Evolutionary conservation across 2,113 vertebrate genomes (phyloP), one percentile per base, ranked within the genome.

Genomic region (Amblyopsis rosae): DNA sequence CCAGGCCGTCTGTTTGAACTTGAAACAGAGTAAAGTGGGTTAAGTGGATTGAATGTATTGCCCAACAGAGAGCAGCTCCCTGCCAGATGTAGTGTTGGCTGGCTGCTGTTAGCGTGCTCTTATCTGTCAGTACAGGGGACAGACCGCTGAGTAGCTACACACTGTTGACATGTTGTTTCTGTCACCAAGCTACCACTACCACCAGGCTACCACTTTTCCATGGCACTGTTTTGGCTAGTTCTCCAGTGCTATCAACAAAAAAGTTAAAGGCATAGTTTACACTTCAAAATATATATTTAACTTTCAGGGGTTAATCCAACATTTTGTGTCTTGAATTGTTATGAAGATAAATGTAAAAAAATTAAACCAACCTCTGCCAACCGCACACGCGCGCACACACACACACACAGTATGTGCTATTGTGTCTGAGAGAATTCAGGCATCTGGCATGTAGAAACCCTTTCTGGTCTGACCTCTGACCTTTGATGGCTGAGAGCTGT

Each of bases 401-500:
- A 17, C 2, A 62, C 9, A 17, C 13, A 16, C 41, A 61, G 73
- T 83, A 85, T 49, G 74, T 76, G 72, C 88, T 88, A 81, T 91
- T 91, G 85, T 90, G 86, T 91, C 87, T 88, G 80, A 81, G 63
- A 19, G 82, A 72, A 63, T 68, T 73, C 76, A 74, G 83, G 87
- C 87, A 89, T 90, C 86, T 89, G 86, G 89, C 84, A 76, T 83
- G 86, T 82, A 87, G 82, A 79, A 86, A 89, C 86, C 76, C 77
- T 81, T 75, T 67, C 16, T 3, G 46, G 19, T 81, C 26, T 26
- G 84, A 86, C 86, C 86, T 88, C 69, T 85, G 85, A 84, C 82
- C 87, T 79, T 26, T 55, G 65, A 58, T 66, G 79, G 71, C 78
- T 51, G 59, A 72, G 79, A 74, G 76, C 62, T 33, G 53, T 2